Conservation (phyloP, 2,888 invertebrate species). For the Caprella mutica region DNA sequence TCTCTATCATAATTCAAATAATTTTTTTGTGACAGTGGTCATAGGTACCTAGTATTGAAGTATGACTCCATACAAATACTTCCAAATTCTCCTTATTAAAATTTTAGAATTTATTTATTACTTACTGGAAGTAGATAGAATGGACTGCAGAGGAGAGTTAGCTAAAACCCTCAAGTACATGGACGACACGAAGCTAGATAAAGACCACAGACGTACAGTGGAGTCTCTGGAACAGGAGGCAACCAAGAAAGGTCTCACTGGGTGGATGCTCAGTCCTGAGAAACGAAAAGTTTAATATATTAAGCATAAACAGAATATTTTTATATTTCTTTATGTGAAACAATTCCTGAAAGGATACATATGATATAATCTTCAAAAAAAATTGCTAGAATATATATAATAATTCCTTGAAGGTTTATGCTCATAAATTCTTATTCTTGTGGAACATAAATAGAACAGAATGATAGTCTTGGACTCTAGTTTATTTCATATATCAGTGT, state of each 20-base stretch:
- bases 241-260: conserved; percentile 41
- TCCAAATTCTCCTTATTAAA: not conserved
- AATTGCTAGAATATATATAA: too few relatives aligned
- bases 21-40: not conserved
- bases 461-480: too few relatives aligned
- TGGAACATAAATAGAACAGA: too few relatives aligned
- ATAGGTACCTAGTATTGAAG: not conserved
- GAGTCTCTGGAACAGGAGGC: conserved; percentile 44
- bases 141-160: conserved; percentile 38
- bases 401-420: too few relatives aligned
- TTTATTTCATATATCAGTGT: too few relatives aligned
- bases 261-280: conserved; percentile 42
- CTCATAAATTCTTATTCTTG: too few relatives aligned
- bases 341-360: too few relatives aligned
- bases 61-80: not conserved
- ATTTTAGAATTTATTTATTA: not conserved
- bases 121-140: conserved; percentile 24
- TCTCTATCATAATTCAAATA: too few relatives aligned
- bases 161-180: conserved; percentile 40
- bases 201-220: conserved; percentile 42
- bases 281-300: too few relatives aligned
- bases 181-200: conserved; percentile 40
- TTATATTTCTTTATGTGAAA: too few relatives aligned
- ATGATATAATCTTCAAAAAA: too few relatives aligned
- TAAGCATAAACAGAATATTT: too few relatives aligned